Conservation (phyloP, 2,113 vertebrate genomes). For the Cisticola juncidis region DNA sequence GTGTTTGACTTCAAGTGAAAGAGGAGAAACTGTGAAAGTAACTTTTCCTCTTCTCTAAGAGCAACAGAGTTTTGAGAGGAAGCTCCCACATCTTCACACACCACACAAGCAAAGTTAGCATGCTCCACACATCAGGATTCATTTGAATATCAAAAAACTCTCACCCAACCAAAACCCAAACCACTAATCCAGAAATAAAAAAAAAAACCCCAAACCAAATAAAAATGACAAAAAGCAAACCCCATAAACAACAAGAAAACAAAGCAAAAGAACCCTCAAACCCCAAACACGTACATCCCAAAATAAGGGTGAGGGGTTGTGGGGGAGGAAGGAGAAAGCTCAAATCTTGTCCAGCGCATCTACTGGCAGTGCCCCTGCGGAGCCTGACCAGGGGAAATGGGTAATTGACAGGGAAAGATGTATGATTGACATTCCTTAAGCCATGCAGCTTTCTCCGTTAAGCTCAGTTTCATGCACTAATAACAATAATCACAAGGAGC, state of each 20-base stretch:
- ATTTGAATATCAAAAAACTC: neutral
- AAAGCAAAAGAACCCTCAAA: neutral
- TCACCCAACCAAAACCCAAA: neutral
- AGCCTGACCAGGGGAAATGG: neutral
- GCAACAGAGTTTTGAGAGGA: neutral
- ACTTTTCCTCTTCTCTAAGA: neutral
- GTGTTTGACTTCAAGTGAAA: neutral
- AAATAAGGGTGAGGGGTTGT: neutral
- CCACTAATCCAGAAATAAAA: too few relatives aligned
- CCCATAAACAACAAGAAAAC: neutral
- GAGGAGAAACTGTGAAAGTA: neutral
- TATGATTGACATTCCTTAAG: neutral
- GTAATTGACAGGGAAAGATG: neutral
- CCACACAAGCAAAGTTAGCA: neutral
- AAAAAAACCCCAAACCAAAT: neutral
- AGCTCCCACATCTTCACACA: neutral
- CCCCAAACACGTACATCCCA: rapidly evolving
- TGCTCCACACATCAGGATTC: neutral
- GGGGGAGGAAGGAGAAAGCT: neutral
- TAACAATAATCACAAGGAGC: neutral
- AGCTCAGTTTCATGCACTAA: neutral
- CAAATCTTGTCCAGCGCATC: neutral
- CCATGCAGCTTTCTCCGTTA: neutral
- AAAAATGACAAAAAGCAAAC: neutral
- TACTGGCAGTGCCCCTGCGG: neutral